Evolutionary conservation across 2,888 invertebrate species (phyloP).

Genomic region (Ferrisia virgata): DNA sequence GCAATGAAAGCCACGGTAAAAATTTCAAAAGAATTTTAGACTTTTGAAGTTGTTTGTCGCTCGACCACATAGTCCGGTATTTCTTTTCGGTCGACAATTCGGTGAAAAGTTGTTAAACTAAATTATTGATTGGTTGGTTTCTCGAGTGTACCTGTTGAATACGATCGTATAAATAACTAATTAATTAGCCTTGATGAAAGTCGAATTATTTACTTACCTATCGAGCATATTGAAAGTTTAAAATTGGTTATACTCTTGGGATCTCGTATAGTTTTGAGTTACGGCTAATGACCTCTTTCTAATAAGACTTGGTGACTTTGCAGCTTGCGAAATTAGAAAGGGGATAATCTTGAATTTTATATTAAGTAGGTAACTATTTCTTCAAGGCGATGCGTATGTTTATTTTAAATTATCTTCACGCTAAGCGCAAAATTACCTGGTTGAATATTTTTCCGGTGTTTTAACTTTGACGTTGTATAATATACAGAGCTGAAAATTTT

Average conservation of each 20-base stretch:
- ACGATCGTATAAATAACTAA: conserved; percentile 27
- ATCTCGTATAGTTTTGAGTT: conserved; percentile 6
- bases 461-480: too few relatives aligned
- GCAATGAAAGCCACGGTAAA: not conserved
- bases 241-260: conserved; percentile 10
- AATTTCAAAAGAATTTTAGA: conserved; percentile 7
- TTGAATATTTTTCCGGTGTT: not conserved
- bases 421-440: not conserved
- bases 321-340: conserved; percentile 4
- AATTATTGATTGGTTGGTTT: not conserved
- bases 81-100: not conserved
- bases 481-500: not conserved
- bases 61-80: not conserved
- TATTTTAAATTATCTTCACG: conserved; percentile 13
- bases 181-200: conserved; percentile 25
- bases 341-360: conserved; percentile 30
- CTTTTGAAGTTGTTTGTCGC: not conserved
- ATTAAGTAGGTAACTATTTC: not conserved
- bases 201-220: conserved; percentile 21
- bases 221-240: conserved; percentile 28
- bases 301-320: conserved; percentile 5
- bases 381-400: not conserved
- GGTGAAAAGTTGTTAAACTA: not conserved
- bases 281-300: conserved; percentile 2
- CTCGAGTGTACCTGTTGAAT: conserved; percentile 5